These are phyloP conservation scores for Stegostoma tigrinum DNA, from an alignment of 2,113 vertebrate genomes.

Conservation along the genomic window DNA sequence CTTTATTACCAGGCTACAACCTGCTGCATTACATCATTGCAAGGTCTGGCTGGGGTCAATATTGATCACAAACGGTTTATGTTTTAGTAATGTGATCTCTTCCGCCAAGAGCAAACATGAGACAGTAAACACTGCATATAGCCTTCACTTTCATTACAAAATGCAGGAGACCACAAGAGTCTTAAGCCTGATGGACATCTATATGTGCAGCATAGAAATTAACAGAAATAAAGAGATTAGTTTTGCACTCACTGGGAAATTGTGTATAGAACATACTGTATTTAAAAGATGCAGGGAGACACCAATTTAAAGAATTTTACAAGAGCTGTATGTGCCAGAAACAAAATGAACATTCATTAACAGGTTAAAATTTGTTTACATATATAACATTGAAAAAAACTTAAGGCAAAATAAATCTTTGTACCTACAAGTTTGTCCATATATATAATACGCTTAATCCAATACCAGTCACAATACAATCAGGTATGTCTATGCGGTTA, in stretches of 20 bases:
- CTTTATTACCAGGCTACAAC: not conserved
- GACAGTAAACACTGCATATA: not conserved
- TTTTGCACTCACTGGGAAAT: not conserved
- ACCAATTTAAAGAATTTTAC: conserved; percentile 36
- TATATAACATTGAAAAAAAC: conserved; percentile 37
- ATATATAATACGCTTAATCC: conserved; percentile 37
- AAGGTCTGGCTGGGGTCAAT: not conserved
- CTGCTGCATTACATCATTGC: not conserved
- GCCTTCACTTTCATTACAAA: not conserved
- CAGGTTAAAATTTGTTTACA: conserved; percentile 37
- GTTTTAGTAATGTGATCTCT: not conserved
- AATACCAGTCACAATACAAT: conserved; percentile 38
- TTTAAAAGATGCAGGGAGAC: conserved; percentile 38
- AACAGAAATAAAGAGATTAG: conserved; percentile 27
- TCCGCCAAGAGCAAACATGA: not conserved
- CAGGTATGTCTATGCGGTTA: conserved; percentile 36
- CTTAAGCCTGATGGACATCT: not conserved
- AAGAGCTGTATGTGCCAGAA: conserved; percentile 36
- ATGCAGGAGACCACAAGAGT: not conserved
- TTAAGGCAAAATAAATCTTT: conserved; percentile 38
- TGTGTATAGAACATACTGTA: conserved; percentile 38
- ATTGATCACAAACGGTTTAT: not conserved
- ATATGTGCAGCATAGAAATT: not conserved
- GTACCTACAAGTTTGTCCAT: conserved; percentile 38
- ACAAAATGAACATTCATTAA: conserved; percentile 38